Percentiles rank a stretch among this genome's conserved stretches.
phyloP scores from a whole-genome alignment of 2,888 invertebrate species.

The Gerosis bhagava region DNA sequence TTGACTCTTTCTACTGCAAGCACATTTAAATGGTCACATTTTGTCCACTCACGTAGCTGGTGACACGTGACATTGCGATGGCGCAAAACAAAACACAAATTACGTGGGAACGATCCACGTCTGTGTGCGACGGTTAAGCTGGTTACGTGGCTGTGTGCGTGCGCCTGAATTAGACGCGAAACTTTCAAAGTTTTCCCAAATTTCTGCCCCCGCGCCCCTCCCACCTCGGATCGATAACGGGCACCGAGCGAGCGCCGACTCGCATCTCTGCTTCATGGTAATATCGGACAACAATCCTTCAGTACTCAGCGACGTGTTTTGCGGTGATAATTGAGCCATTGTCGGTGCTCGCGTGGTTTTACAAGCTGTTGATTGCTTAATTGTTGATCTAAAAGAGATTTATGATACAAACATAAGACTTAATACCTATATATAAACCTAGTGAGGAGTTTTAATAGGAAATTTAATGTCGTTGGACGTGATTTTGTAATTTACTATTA shows the following conservation, averaged over 20 bases:
- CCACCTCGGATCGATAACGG: conserved; percentile 70
- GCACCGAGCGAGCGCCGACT: conserved; percentile 63
- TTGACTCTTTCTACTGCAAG: no score
- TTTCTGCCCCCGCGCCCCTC: conserved; percentile 68
- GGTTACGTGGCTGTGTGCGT: conserved; percentile 70
- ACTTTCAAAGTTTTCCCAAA: conserved; percentile 83
- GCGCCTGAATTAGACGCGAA: conserved; percentile 82
- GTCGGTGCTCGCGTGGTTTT: conserved; percentile 37
- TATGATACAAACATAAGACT: no score
- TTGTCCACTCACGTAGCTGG: background rate
- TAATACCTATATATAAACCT: no score
- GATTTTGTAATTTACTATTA: no score
- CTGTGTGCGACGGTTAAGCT: conserved; percentile 61
- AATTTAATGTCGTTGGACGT: no score
- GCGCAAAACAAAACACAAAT: conserved; percentile 70
- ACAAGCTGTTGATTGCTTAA: background rate
- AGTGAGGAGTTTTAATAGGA: no score
- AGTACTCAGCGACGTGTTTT: conserved; percentile 64
- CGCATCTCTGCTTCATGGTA: conserved; percentile 69
- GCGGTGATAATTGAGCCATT: conserved; percentile 53
- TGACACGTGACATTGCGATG: conserved; percentile 68
- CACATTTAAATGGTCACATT: conserved; percentile 2
- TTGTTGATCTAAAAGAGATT: background rate
- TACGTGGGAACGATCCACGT: conserved; percentile 54
- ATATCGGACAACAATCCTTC: conserved; percentile 76